Conservation (phyloP, 2,113 vertebrate genomes). For the Pteronura brasiliensis region DNA sequence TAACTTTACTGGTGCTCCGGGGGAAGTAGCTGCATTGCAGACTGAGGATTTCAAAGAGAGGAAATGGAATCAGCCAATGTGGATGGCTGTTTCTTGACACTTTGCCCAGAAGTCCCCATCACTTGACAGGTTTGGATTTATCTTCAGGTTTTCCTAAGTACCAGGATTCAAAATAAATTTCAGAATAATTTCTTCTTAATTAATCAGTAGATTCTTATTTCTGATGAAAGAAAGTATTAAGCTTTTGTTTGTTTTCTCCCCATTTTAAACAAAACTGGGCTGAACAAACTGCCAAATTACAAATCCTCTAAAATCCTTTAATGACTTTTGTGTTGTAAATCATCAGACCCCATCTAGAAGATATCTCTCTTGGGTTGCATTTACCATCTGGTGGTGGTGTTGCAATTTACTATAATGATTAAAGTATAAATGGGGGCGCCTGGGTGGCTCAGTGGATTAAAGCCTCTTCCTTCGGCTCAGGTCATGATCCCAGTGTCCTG, state of each 20-base stretch:
- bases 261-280: not conserved
- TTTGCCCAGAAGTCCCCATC: not conserved
- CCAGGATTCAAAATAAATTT: constrained; percentile 1
- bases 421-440: not conserved
- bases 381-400: constrained; percentile 38
- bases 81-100: not conserved
- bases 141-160: constrained; percentile 33
- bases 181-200: not conserved
- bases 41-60: not conserved
- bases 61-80: not conserved
- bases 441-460: too few relatives aligned
- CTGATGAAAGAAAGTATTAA: not conserved
- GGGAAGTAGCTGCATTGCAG: not conserved
- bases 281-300: not conserved
- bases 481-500: too few relatives aligned
- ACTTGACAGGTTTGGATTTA: not conserved
- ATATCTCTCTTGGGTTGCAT: not conserved
- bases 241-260: constrained; percentile 3
- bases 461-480: too few relatives aligned
- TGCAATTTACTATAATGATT: constrained; percentile 23
- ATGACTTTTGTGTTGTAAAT: not conserved
- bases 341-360: not conserved
- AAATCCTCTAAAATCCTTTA: not conserved
- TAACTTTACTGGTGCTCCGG: not conserved
- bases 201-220: not conserved